Percentiles rank a stretch among this genome's conserved stretches.
phyloP scores from a whole-genome alignment of 2,113 vertebrate genomes.

The Fulmarus glacialis region DNA sequence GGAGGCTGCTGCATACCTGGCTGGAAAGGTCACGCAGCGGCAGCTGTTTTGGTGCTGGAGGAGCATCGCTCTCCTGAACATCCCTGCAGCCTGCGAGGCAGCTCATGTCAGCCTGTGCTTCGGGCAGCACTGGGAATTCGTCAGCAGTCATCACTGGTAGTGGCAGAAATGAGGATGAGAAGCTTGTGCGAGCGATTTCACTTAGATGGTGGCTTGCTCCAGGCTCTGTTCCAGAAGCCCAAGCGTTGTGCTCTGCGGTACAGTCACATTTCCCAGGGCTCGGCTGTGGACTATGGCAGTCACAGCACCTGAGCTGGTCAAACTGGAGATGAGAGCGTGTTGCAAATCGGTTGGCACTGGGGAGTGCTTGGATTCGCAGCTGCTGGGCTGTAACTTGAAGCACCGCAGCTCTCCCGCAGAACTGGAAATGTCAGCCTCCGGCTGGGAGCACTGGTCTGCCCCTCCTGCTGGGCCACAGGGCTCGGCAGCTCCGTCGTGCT shows the following conservation, averaged over 20 bases:
- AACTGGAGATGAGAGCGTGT: neutral
- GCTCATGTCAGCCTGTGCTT: neutral
- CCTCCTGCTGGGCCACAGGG: neutral
- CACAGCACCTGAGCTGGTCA: neutral
- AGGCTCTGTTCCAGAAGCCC: neutral
- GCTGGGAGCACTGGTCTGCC: neutral
- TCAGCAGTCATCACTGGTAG: neutral
- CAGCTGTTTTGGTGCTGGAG: neutral
- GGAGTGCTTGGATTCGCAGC: neutral
- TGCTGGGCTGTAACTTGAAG: neutral
- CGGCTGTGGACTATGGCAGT: fast-evolving
- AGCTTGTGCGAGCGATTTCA: neutral
- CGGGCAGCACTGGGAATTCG: neutral
- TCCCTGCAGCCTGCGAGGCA: neutral
- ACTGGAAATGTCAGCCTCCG: neutral
- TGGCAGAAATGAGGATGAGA: neutral
- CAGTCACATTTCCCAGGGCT: neutral
- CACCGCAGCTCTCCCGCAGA: neutral
- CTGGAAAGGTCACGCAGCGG: neutral
- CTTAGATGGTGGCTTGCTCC: neutral
- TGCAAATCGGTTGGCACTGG: fast-evolving
- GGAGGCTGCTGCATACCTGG: neutral
- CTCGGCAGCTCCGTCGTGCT: neutral
- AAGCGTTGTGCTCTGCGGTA: neutral
- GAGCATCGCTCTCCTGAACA: neutral